Evolutionary conservation across 1,140 invertebrate genomes (phyloP), one percentile per base, ranked within the genome.

Genomic region (Antheraea mylitta): DNA sequence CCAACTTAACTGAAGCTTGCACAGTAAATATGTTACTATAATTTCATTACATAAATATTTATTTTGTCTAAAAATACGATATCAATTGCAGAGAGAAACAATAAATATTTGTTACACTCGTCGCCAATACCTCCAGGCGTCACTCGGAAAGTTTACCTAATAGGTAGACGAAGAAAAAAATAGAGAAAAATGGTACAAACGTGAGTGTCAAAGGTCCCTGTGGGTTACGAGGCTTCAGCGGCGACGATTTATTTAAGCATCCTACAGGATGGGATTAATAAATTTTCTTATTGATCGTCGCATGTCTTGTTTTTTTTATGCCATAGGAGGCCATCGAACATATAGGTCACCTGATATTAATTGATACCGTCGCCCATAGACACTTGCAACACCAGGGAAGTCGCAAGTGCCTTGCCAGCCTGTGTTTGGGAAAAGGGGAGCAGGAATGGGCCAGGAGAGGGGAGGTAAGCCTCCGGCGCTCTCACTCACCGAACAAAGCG

Each of bases 131-230:
- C 42, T 19, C 10, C 10, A 18, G 64, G 42, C 18, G 45, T 48
- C 18, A 45, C 45, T 65, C 64, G n/a, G 18, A 65, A 45, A 11
- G 38, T 65, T 65, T 42, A 38, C 10, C 36, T 18, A 30, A 60
- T 13, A 60, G 8, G 63, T 18, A 64, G 37, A 64, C 18, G 36
- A 30, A 30, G 8, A 65, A 8, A 65, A 65, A 65, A 65, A 22
- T 53, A 8, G 45, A 65, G 64, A 65, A 48, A 65, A 53, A 53
- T 65, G 18, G 38, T 42, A 42, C n/a, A 45, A 45, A 65, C 64
- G 64, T 65, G 64, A 65, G 64, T 65, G 64, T 42, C 38, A 65
- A 65, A 65, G 64, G 64, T 65, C 64, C 37, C 62, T 65, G 38
- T 42, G 64, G 64, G 18, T 65, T 42, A 48, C 37, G 64, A 48